Evolutionary conservation across 2,113 vertebrate genomes (phyloP).

Genomic region (Girardinichthys multiradiatus): DNA sequence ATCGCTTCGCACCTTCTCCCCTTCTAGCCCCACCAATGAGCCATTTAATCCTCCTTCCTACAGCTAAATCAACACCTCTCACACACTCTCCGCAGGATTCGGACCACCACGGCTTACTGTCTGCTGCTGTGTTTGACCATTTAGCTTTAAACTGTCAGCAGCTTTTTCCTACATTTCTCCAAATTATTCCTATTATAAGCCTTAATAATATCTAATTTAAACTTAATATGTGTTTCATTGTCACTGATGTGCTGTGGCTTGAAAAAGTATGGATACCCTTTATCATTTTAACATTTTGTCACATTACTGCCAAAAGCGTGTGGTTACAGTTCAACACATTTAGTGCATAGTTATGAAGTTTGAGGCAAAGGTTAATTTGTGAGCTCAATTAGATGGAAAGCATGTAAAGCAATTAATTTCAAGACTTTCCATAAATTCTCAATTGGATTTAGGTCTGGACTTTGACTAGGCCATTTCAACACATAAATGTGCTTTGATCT

Average conservation of each 20-base stretch:
- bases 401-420: background rate
- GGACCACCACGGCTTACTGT: slow-evolving; percentile 57
- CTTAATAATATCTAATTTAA: background rate
- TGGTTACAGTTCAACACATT: too few species aligned
- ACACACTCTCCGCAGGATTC: slow-evolving; percentile 66
- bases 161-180: background rate
- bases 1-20: slow-evolving; percentile 88
- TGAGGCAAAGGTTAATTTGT: too few species aligned
- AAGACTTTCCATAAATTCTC: background rate
- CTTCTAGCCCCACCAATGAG: slow-evolving; percentile 90
- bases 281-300: background rate
- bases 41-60: slow-evolving; percentile 90
- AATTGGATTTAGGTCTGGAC: background rate
- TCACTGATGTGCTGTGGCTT: background rate
- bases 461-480: background rate
- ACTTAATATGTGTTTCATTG: too few species aligned
- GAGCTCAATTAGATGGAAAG: too few species aligned
- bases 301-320: too few species aligned
- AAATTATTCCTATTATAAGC: background rate
- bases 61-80: slow-evolving; percentile 81
- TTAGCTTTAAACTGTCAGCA: slow-evolving; percentile 6
- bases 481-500: background rate
- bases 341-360: too few species aligned
- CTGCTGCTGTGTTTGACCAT: slow-evolving; percentile 33
- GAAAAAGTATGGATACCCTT: background rate